A percentile compares a stretch with the other conserved stretches of the same genome.
Evolutionary conservation across 2,113 vertebrate genomes (phyloP).

Genomic region (Hucho hucho): DNA sequence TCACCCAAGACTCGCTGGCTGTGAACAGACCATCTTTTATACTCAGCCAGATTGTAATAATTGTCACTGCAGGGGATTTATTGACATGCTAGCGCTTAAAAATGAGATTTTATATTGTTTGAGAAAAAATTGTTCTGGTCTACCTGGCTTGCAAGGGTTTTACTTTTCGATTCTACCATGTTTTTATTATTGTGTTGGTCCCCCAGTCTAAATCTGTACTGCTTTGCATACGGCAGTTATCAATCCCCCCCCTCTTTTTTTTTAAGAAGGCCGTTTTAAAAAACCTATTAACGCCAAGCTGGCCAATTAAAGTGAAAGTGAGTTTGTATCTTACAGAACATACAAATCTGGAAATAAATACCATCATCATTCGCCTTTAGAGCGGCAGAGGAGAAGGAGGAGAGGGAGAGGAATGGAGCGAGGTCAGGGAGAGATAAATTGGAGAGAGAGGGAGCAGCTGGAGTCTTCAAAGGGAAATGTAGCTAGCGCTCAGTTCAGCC

Average conservation of each 20-base stretch:
- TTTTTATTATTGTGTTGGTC: not conserved
- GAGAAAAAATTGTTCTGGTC: too few species aligned
- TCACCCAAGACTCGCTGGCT: slow-evolving; percentile 6
- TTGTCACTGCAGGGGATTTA: slow-evolving; percentile 32
- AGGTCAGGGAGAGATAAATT: too few species aligned
- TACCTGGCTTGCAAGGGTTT: slow-evolving; percentile 22
- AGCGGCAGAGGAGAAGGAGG: not conserved
- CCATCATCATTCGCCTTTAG: slow-evolving; percentile 6
- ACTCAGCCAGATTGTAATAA: slow-evolving; percentile 40
- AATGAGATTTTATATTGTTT: slow-evolving; percentile 14
- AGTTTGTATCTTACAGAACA: slow-evolving; percentile 12
- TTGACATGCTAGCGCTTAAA: slow-evolving; percentile 36
- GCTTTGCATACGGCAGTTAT: slow-evolving; percentile 6
- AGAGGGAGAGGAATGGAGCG: not conserved
- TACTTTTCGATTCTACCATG: not conserved
- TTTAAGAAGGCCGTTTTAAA: slow-evolving; percentile 21
- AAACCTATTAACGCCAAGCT: slow-evolving; percentile 28
- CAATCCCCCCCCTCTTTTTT: slow-evolving; percentile 12
- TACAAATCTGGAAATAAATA: slow-evolving; percentile 22
- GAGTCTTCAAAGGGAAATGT: not conserved
- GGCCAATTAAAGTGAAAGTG: slow-evolving; percentile 36
- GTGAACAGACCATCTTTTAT: slow-evolving; percentile 31
- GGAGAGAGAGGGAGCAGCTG: not conserved
- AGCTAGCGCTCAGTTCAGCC: not conserved
- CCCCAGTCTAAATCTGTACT: slow-evolving; percentile 21